phyloP scores from a whole-genome alignment of 2,113 vertebrate genomes.

The Addax nasomaculatus region DNA sequence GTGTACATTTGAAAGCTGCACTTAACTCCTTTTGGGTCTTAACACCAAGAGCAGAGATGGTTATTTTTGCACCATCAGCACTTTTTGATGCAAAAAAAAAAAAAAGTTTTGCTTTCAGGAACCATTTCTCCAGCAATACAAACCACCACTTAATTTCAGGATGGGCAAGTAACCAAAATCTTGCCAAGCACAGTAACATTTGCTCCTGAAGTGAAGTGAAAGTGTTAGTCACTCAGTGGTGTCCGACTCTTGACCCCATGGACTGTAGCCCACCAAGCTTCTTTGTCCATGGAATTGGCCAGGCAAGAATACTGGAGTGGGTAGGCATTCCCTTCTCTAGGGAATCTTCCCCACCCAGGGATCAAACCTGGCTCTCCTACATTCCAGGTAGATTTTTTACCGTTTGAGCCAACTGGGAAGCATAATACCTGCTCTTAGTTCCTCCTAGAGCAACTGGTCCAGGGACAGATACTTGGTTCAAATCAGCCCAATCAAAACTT shows the following conservation, averaged over 20 bases:
- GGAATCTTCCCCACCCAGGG: background rate
- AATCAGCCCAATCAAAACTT: background rate
- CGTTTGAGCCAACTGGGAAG: accelerated
- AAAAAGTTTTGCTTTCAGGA: background rate
- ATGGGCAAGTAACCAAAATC: background rate
- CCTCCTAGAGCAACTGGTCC: accelerated
- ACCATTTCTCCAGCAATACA: background rate
- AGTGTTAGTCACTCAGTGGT: background rate
- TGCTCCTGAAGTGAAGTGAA: background rate
- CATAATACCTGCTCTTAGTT: accelerated
- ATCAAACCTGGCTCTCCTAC: background rate
- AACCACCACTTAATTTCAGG: background rate
- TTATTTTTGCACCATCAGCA: background rate
- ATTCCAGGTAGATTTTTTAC: background rate
- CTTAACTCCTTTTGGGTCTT: background rate
- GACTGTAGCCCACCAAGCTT: background rate
- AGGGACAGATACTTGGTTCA: background rate
- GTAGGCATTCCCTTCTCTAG: background rate
- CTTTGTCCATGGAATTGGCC: background rate
- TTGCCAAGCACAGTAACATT: no score
- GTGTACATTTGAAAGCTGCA: background rate
- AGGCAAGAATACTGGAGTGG: background rate
- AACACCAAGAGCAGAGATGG: accelerated
- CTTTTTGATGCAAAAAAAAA: background rate
- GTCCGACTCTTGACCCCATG: background rate